Percentiles rank a stretch among this genome's conserved stretches.
These are phyloP conservation scores for Subacronicta megacephala DNA, from an alignment of 2,888 invertebrate species.

Conservation along the genomic window DNA sequence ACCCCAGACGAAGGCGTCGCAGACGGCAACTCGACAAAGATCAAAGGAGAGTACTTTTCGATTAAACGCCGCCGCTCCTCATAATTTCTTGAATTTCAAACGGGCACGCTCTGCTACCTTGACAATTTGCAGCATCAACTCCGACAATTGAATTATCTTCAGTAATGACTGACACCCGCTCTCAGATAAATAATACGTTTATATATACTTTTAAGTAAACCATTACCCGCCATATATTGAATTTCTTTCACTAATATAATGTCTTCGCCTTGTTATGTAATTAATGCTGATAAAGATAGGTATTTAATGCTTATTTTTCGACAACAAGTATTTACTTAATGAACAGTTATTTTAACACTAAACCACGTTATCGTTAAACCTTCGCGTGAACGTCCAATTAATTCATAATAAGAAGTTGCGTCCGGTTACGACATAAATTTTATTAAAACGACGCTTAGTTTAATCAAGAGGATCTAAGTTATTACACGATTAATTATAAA, in stretches of 20 bases:
- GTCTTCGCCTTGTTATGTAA: conserved; percentile 1
- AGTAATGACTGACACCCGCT: conserved; percentile 29
- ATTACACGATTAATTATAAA: conserved; percentile 60
- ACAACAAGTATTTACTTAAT: conserved; percentile 43
- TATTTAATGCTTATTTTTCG: conserved; percentile 11
- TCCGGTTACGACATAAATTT: conserved; percentile 77
- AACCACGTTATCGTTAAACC: conserved; percentile 71
- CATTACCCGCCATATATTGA: conserved; percentile 5
- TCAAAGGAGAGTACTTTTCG: conserved; percentile 71
- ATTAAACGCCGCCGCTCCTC: conserved; percentile 67
- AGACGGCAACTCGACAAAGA: conserved; percentile 66
- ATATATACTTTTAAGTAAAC: conserved; percentile 13
- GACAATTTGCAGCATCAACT: conserved; percentile 48
- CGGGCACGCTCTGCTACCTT: conserved; percentile 59
- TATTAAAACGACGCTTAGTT: conserved; percentile 71
- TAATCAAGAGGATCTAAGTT: conserved; percentile 65
- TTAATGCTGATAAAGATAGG: conserved; percentile 17
- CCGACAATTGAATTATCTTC: conserved; percentile 44
- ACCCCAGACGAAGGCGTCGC: conserved; percentile 59
- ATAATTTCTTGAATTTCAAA: conserved; percentile 68
- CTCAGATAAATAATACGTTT: conserved; percentile 22
- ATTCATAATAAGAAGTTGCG: conserved; percentile 73
- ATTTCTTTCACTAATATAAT: conserved; percentile 14
- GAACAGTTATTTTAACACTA: conserved; percentile 60
- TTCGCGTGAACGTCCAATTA: conserved; percentile 75